Evolutionary conservation across 2,888 invertebrate genomes (phyloP), one percentile per base, ranked within the genome.

Genomic region (Tinea semifulvella): DNA sequence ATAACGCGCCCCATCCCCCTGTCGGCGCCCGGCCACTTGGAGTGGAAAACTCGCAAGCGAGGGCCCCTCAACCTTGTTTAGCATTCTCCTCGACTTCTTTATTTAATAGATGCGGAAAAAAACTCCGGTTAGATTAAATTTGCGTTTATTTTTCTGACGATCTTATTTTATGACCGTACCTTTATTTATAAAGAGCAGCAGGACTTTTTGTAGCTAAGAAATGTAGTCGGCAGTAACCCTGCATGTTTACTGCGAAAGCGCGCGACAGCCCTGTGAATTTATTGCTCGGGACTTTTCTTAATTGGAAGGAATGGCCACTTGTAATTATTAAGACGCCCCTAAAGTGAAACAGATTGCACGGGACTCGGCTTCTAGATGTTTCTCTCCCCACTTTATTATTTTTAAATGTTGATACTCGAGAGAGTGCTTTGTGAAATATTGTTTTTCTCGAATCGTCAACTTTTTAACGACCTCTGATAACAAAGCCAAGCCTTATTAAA

Each of bases 261-360:
- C 36, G 36, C 16, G 73, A 70, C 76, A 71, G 64, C 76, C 72
- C 76, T 73, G 67, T 61, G 73, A 73, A 76, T 80, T 80, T 80
- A 80, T 77, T 68, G 75, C 72, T 63, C 61, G 68, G 72, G 77
- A 76, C 74, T 76, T 75, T 74, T 76, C 77, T 77, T 80, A 80
- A 80, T 80, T 79, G 77, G 76, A 79, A 79, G 74, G 73, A 79
- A 80, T 76, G 76, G 79, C 76, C 76, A 80, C 79, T 79, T 79
- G 77, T 76, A 79, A 79, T 80, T 79, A 79, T 77, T 77, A 79
- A 77, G 76, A 73, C 76, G 72, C 72, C 71, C 72, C 73, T 74
- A 75, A 79, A 79, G 76, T 76, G 79, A 77, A 79, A 79, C 79
- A 77, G 79, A 80, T 80, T 79, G 77, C 70, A 62, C 67, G 68